These are phyloP conservation scores for Eilema caniola DNA, from an alignment of 2,888 invertebrate species.

Conservation along the genomic window DNA sequence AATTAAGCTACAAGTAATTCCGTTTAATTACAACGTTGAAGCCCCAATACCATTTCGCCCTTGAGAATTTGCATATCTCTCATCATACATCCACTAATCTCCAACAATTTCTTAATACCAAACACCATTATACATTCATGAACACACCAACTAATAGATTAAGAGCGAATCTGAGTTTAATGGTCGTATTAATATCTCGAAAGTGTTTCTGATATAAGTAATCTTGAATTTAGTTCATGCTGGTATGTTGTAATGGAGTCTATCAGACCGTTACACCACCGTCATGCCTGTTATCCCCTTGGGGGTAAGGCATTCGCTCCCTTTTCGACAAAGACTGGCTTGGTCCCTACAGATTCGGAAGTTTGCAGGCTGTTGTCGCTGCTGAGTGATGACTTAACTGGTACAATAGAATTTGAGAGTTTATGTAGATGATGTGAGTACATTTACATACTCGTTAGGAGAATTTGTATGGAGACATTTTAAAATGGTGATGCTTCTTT, in stretches of 20 bases:
- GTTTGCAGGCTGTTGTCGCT: conserved; percentile 9
- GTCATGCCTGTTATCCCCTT: conserved; percentile 16
- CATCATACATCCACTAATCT: conserved; percentile 14
- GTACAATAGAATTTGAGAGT: background rate
- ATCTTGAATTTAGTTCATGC: conserved; percentile 27
- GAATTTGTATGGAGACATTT: background rate
- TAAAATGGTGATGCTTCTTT: background rate
- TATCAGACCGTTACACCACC: conserved; percentile 27
- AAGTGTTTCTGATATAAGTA: conserved; percentile 36
- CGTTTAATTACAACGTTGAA: conserved; percentile 3
- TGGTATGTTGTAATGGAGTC: conserved; percentile 32
- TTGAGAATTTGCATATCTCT: conserved; percentile 22
- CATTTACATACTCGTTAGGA: background rate
- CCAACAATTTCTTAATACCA: conserved; percentile 38
- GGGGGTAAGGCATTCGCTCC: background rate
- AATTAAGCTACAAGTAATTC: conserved; percentile 11
- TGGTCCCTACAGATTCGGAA: conserved; percentile 18
- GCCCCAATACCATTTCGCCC: conserved; percentile 14
- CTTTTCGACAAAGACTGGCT: conserved; percentile 10
- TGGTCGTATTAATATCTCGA: conserved; percentile 41
- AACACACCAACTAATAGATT: conserved; percentile 51
- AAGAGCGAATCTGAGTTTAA: conserved; percentile 41
- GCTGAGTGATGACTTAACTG: conserved; percentile 10
- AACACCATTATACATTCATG: conserved; percentile 47
- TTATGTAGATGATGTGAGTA: background rate